Conservation (phyloP, 2,113 vertebrate genomes). For the Propithecus coquereli region DNA sequence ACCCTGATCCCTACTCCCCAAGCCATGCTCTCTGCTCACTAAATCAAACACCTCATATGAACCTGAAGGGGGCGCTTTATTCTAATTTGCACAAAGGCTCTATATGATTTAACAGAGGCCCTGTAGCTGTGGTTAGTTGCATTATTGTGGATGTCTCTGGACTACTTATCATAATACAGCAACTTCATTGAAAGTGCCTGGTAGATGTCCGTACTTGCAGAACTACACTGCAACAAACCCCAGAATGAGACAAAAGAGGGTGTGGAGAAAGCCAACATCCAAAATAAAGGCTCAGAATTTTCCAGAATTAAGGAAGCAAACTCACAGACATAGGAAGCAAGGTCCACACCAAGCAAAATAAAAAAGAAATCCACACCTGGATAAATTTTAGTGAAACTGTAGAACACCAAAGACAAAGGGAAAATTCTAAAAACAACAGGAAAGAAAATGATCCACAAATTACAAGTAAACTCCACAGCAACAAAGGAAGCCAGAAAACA, state of each 20-base stretch:
- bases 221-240: neutral
- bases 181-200: neutral
- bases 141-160: neutral
- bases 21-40: neutral
- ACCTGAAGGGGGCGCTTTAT: neutral
- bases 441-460: constrained; percentile 17
- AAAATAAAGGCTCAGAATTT: constrained; percentile 8
- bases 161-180: neutral
- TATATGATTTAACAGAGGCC: neutral
- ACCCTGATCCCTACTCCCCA: neutral
- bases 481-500: neutral
- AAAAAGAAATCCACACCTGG: neutral
- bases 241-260: neutral
- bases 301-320: constrained; percentile 13
- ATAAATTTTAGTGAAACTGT: constrained; percentile 40
- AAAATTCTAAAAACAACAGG: constrained; percentile 42
- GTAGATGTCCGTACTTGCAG: neutral
- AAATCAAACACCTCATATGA: neutral
- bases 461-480: neutral
- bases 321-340: neutral
- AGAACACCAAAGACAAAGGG: constrained; percentile 42
- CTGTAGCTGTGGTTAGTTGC: neutral
- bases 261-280: neutral
- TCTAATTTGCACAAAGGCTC: neutral
- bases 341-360: neutral